Conservation (phyloP, 92 coral and sea anemone genomes). For the Zoanthus solanderi region DNA sequence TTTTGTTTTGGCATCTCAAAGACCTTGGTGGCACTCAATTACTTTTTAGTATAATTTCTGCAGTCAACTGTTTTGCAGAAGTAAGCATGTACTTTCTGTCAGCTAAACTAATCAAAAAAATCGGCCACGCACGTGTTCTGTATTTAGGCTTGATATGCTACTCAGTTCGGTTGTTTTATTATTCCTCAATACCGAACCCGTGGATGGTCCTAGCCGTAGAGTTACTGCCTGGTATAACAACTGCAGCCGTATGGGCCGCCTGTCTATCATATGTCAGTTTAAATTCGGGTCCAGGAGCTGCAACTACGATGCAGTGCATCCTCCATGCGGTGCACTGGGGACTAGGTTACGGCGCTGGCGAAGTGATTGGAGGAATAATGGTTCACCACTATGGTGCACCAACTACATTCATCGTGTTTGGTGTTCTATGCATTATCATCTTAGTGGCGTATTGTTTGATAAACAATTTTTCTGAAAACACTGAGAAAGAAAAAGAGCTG, state of each 20-base stretch:
- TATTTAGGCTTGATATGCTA: conserved; percentile 94
- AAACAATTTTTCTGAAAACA: conserved; percentile 80
- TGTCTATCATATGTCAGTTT: conserved; percentile 97
- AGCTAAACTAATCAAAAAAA: conserved; percentile 89
- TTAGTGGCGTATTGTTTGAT: conserved; percentile 86
- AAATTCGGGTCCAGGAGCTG: conserved; percentile 99
- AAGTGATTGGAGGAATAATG: conserved; percentile 96
- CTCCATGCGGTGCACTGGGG: conserved; percentile 99
- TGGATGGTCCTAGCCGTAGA: conserved; percentile 98
- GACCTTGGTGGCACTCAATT: conserved; percentile 97
- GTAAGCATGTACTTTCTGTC: conserved; percentile 99
- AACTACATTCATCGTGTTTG: conserved; percentile 92
- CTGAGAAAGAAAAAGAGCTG: conserved; percentile 52
- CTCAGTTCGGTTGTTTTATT: conserved; percentile 88
- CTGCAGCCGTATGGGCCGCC: conserved; percentile 99
- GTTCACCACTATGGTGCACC: conserved; percentile 98
- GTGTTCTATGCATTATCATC: conserved; percentile 79
- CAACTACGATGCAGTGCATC: conserved; percentile 99
- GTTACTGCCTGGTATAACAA: conserved; percentile 97
- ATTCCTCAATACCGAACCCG: conserved; percentile 91
- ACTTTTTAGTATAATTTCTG: conserved; percentile 95
- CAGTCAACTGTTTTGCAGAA: conserved; percentile 97
- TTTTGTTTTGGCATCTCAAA: conserved; percentile 96
- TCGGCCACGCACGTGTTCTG: conserved; percentile 97
- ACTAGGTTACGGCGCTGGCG: conserved; percentile 99